phyloP scores from a whole-genome alignment of 2,888 invertebrate genomes.

The Gordius sp. region DNA sequence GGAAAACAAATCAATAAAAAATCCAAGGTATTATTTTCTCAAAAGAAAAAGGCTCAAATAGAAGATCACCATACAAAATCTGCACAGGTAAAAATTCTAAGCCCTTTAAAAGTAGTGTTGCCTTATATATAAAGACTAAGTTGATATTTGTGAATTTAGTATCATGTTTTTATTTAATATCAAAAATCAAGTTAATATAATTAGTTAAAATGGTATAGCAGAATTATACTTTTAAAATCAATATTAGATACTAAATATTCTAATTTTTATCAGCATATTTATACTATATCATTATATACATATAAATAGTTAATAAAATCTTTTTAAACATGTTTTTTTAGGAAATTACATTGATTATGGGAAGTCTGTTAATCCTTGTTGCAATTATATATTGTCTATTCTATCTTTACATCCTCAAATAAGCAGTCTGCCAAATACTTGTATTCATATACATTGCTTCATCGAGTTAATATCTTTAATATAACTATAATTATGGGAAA shows the following conservation, averaged over 20 bases:
- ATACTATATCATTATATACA: no score
- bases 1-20: background rate
- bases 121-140: background rate
- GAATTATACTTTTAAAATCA: background rate
- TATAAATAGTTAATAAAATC: no score
- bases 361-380: background rate
- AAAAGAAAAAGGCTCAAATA: background rate
- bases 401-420: constrained; percentile 1
- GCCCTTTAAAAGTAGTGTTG: background rate
- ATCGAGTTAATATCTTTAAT: background rate
- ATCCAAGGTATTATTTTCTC: background rate
- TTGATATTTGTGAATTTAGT: background rate
- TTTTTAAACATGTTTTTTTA: no score
- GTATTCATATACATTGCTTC: no score
- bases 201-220: background rate
- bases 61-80: background rate
- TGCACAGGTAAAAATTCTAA: background rate
- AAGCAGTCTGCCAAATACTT: no score
- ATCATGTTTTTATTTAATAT: background rate
- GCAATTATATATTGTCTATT: background rate
- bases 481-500: background rate
- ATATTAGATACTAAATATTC: background rate
- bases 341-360: background rate
- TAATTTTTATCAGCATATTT: background rate
- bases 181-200: background rate